These are phyloP conservation scores for Calameuta filiformis DNA, from an alignment of 2,888 invertebrate species.

Conservation along the genomic window DNA sequence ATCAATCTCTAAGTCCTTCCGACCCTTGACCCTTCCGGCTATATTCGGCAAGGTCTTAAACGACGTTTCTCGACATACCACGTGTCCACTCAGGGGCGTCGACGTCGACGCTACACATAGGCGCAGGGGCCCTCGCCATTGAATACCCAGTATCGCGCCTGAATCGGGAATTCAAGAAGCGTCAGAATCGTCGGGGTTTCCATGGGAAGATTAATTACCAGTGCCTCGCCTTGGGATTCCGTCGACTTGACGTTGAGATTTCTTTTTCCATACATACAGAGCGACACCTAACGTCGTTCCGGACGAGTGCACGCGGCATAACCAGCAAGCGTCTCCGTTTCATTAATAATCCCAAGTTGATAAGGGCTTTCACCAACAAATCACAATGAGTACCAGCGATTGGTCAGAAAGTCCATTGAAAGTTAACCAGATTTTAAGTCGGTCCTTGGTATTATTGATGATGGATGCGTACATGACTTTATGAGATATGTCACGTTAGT, in stretches of 20 bases:
- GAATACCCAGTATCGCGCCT: background rate
- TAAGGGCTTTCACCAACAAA: background rate
- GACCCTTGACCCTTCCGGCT: background rate
- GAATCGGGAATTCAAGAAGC: background rate
- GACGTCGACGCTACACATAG: background rate
- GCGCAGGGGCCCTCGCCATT: background rate
- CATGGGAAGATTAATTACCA: background rate
- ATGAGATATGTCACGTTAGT: background rate
- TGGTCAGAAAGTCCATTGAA: background rate
- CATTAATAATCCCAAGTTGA: background rate
- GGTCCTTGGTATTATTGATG: background rate
- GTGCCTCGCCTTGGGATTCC: background rate
- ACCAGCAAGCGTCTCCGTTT: background rate
- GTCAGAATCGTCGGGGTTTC: background rate
- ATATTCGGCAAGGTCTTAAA: background rate
- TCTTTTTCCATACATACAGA: background rate
- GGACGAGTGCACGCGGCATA: background rate
- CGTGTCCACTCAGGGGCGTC: background rate
- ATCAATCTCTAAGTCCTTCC: constrained; percentile 3
- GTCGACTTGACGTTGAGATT: background rate
- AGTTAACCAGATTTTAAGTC: background rate
- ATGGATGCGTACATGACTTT: background rate
- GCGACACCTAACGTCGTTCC: background rate
- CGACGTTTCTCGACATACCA: background rate
- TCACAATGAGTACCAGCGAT: background rate